A percentile compares a stretch with the other conserved stretches of the same genome.
phyloP scores from a whole-genome alignment of 2,888 invertebrate species.

The Ecliptopera silaceata region DNA sequence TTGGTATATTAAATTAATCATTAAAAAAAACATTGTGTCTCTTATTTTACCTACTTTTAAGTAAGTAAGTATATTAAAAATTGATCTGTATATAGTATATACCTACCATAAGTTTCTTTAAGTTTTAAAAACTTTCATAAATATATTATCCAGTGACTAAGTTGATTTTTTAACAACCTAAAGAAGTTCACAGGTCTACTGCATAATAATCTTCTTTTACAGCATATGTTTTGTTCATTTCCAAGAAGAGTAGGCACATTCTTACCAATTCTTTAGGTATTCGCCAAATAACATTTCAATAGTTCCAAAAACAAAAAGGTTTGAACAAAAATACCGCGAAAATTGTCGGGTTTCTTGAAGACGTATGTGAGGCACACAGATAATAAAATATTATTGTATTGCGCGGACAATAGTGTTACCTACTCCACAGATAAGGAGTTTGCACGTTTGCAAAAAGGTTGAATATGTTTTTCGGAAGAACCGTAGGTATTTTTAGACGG shows the following conservation, averaged over 20 bases:
- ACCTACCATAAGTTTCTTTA: no score
- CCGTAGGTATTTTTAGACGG: conserved; percentile 1
- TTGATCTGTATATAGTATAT: no score
- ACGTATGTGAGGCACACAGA: conserved; percentile 62
- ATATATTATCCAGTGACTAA: no score
- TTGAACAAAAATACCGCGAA: conserved; percentile 36
- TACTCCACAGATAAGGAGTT: conserved; percentile 52
- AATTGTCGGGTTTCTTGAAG: conserved; percentile 50
- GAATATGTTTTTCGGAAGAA: conserved; percentile 26
- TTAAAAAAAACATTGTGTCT: no score
- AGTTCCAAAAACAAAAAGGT: conserved; percentile 24
- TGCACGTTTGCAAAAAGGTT: conserved; percentile 21
- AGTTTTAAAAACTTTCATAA: no score
- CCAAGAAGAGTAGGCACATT: conserved; percentile 25
- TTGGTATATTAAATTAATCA: no score
- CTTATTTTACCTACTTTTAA: no score
- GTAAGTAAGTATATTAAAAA: no score
- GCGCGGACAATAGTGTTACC: conserved; percentile 47
- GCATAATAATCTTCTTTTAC: neutral
- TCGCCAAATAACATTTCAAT: conserved; percentile 25
- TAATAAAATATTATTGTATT: conserved; percentile 41
- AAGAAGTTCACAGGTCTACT: no score
- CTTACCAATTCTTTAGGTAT: conserved; percentile 30
- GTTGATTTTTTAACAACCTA: no score
- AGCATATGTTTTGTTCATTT: conserved; percentile 18